Percentiles rank a stretch among this genome's conserved stretches.
phyloP scores from a whole-genome alignment of 2,113 vertebrate genomes.

The Misgurnus mizolepis region DNA sequence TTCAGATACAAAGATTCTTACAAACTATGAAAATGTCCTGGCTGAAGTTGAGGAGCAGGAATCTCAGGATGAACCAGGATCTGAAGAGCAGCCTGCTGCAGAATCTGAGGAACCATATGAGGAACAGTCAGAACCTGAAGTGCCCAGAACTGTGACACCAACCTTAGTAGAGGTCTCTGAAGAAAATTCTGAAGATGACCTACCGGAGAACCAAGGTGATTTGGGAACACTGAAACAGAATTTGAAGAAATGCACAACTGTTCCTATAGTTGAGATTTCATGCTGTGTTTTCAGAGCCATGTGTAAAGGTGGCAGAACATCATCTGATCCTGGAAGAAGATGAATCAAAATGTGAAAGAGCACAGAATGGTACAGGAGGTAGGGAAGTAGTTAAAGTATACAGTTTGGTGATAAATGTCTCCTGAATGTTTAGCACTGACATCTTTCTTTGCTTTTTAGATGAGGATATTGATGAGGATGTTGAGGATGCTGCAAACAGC shows the following conservation, averaged over 20 bases:
- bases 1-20: constrained; percentile 12
- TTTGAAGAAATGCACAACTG: background rate
- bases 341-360: constrained; percentile 27
- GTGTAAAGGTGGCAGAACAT: constrained; percentile 1
- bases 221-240: background rate
- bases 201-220: constrained; percentile 54
- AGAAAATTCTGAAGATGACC: constrained; percentile 58
- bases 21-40: constrained; percentile 7
- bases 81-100: background rate
- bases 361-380: constrained; percentile 54
- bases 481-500: constrained; percentile 57
- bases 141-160: constrained; percentile 42
- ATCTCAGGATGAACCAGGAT: constrained; percentile 27
- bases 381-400: background rate
- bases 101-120: constrained; percentile 32
- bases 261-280: constrained; percentile 15
- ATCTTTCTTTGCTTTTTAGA: constrained; percentile 17
- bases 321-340: constrained; percentile 9
- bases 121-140: constrained; percentile 51
- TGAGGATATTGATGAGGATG: constrained; percentile 28
- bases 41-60: constrained; percentile 50
- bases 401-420: background rate
- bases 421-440: background rate
- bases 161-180: constrained; percentile 48
- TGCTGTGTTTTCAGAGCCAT: constrained; percentile 4